These are phyloP conservation scores for Ennomos quercinarius DNA, from an alignment of 2,888 invertebrate genomes.

Conservation along the genomic window DNA sequence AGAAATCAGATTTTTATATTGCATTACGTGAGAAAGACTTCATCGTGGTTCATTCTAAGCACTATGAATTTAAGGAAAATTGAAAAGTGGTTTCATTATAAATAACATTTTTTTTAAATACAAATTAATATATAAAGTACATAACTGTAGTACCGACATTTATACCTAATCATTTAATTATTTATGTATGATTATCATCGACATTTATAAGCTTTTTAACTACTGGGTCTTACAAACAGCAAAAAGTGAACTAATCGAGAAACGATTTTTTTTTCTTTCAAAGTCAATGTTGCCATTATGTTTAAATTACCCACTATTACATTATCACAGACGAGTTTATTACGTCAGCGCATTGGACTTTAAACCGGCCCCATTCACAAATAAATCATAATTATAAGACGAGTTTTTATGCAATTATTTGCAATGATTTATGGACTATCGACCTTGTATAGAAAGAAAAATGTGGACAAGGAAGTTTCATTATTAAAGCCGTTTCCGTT, in stretches of 20 bases:
- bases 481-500: too few species aligned
- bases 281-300: conserved; percentile 28
- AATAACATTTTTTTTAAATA: too few species aligned
- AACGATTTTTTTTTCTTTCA: conserved; percentile 18
- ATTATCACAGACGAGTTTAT: conserved; percentile 19
- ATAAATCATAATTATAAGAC: conserved; percentile 22
- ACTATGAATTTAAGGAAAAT: too few species aligned
- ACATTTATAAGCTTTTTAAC: conserved; percentile 4
- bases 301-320: conserved; percentile 23
- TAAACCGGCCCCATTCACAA: conserved; percentile 22
- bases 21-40: conserved; percentile 8
- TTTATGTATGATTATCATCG: neutral
- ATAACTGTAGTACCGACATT: too few species aligned
- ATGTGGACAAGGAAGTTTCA: conserved; percentile 7
- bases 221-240: conserved; percentile 8
- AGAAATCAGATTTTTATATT: conserved; percentile 25
- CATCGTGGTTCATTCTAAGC: neutral
- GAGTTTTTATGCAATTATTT: conserved; percentile 1
- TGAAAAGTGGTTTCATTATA: too few species aligned
- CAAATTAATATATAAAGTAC: too few species aligned
- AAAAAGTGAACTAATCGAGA: conserved; percentile 14
- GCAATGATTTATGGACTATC: conserved; percentile 14
- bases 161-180: neutral
- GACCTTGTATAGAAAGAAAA: conserved; percentile 10
- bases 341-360: conserved; percentile 15